Evolutionary conservation across 2,113 vertebrate genomes (phyloP).

Genomic region (Caloenas nicobarica): DNA sequence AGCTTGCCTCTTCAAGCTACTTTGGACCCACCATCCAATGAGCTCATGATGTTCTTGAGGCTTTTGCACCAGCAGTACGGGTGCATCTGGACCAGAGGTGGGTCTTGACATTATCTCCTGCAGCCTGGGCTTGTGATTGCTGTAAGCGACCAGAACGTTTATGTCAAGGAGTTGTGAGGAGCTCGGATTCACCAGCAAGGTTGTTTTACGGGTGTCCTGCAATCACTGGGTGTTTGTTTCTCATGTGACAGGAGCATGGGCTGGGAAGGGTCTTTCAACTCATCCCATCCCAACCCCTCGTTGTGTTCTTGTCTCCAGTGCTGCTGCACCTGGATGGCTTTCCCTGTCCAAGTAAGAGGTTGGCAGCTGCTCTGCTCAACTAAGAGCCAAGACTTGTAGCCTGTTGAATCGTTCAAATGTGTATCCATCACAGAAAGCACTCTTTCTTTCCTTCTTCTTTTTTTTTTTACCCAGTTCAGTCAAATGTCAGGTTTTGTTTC

Average conservation of each 20-base stretch:
- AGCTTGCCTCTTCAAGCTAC: neutral
- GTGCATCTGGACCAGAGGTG: neutral
- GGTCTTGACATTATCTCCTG: neutral
- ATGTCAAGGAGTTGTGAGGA: neutral
- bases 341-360: neutral
- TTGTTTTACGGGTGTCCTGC: neutral
- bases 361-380: neutral
- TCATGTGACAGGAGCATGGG: neutral
- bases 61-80: neutral
- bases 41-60: neutral
- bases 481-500: slow-evolving; percentile 47
- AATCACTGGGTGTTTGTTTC: neutral
- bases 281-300: neutral
- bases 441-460: neutral
- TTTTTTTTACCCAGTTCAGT: neutral
- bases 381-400: neutral
- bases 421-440: neutral
- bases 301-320: neutral
- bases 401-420: neutral
- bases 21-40: neutral
- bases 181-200: neutral
- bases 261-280: neutral
- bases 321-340: neutral
- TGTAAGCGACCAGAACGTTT: accelerated
- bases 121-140: neutral